Base-by-base conservation (phyloP, 2,888 invertebrate genomes). In the Druceiella hillmani region DNA sequence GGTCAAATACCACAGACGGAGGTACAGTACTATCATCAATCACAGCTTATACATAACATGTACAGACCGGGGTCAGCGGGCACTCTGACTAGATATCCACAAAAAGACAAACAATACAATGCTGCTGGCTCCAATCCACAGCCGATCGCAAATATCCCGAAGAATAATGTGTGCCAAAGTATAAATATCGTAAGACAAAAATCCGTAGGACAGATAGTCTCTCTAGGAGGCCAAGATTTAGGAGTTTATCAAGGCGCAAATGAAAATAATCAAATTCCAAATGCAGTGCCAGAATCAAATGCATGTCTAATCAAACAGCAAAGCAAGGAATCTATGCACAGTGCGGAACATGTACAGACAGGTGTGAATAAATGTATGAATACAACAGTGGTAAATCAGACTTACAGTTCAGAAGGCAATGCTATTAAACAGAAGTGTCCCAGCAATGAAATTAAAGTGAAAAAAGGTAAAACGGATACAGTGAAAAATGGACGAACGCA, bases 101-200 rank as follows among this genome's bases (percentile, higher is more conserved):
- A 11, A 42, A 71, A 66, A 52, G 48, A 38, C 33, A 45, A 66
- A 63, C 44, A 6, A 30, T 31, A n/a, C 24, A 17, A 52, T 55
- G 43, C 64, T 64, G 43, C 56, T 58, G 40, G 12, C n/a, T 25
- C 3, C 16, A 20, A 6, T 11, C 24, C 22, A 28, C 26, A 40
- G 7, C 35, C 34, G 17, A 36, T 24, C 17, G 40, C 33, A 20
- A 27, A 38, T 17, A 27, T 33, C 12, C 24, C 38, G 17, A 45
- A 45, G 9, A 69, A 65, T 50, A 62, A 62, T 47, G 56, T 66
- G 66, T 70, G 70, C 69, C 71, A 71, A 67, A 71, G 67, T 55
- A 65, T 72, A 56, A 72, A 67, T 53, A 59, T 72, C 57, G 68
- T 70, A 50, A 63, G 71, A 45, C 70, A 70, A 51, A 72, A 71